Evolutionary conservation across 2,888 invertebrate genomes (phyloP).

Genomic region (Pammene fasciana): DNA sequence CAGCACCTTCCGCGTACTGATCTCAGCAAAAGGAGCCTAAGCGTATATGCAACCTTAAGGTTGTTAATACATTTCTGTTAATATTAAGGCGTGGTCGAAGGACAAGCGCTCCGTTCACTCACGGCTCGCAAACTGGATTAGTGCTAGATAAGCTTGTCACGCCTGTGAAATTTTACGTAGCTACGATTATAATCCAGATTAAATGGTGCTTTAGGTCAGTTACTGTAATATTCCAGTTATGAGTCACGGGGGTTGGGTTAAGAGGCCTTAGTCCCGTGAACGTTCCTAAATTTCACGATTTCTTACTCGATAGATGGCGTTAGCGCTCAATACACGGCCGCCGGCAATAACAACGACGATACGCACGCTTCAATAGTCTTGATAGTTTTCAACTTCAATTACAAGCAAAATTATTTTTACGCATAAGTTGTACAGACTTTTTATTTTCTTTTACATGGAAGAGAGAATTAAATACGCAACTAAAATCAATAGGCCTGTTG

Average conservation of each 20-base stretch:
- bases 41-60: neutral
- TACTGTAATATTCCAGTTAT: conserved; percentile 22
- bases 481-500: too few species aligned
- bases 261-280: too few species aligned
- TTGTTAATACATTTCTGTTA: conserved; percentile 1
- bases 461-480: too few species aligned
- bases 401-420: too few species aligned
- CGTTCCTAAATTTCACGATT: too few species aligned
- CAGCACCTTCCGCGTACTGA: conserved; percentile 33
- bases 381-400: too few species aligned
- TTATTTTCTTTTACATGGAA: too few species aligned
- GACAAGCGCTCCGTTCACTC: conserved; percentile 40
- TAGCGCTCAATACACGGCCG: too few species aligned
- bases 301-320: too few species aligned
- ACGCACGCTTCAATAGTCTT: too few species aligned
- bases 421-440: too few species aligned
- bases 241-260: conserved; percentile 16
- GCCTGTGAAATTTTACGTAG: conserved; percentile 27
- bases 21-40: neutral
- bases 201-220: neutral
- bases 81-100: conserved; percentile 39
- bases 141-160: conserved; percentile 27
- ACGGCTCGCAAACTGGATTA: conserved; percentile 37
- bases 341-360: too few species aligned
- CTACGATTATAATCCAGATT: conserved; percentile 29